These are phyloP conservation scores for Falco naumanni DNA, from an alignment of 2,797 vertebrate genomes.

Conservation along the genomic window DNA sequence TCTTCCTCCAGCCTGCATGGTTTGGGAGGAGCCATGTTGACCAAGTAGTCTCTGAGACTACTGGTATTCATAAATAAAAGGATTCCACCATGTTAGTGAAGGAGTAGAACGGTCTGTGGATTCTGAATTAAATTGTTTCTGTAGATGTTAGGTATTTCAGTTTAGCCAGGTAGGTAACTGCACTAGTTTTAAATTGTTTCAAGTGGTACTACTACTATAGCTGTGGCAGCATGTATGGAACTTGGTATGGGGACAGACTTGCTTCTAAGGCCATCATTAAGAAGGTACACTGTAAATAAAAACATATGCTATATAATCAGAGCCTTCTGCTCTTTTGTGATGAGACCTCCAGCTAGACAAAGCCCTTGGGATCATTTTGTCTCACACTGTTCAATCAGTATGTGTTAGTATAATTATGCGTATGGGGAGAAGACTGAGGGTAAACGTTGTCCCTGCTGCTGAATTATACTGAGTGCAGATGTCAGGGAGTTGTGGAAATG, in stretches of 20 bases:
- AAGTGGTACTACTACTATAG: not conserved
- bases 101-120: not conserved
- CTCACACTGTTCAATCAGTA: not conserved
- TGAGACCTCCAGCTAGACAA: not conserved
- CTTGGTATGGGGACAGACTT: not conserved
- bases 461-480: slow-evolving; percentile 6
- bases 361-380: slow-evolving; percentile 5
- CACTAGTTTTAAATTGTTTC: not conserved
- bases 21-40: not conserved
- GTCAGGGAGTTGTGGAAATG: not conserved
- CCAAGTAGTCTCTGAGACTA: not conserved
- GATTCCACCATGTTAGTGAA: not conserved
- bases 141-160: not conserved
- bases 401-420: slow-evolving; percentile 5
- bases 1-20: not conserved
- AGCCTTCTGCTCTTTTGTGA: not conserved
- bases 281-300: not conserved
- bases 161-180: not conserved
- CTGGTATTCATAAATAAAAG: not conserved
- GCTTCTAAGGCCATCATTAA: not conserved
- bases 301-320: not conserved
- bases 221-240: not conserved
- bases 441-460: not conserved
- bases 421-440: not conserved
- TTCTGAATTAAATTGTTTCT: not conserved